A percentile compares a stretch with the other conserved stretches of the same genome.
Evolutionary conservation across 1,140 invertebrate genomes (phyloP).

Genomic region (Trichonephila clavata): DNA sequence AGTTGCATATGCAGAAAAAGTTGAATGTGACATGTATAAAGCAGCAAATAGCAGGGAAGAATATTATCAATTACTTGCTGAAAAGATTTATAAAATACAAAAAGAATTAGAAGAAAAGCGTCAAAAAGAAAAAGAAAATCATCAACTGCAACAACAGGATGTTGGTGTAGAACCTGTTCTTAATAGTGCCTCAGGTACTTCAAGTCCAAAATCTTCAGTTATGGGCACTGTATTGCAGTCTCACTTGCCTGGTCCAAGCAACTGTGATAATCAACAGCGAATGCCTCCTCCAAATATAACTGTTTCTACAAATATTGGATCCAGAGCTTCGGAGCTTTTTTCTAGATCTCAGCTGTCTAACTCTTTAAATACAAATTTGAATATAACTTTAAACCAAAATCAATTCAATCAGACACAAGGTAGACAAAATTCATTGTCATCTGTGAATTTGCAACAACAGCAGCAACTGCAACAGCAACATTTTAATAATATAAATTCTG

Average conservation of each 20-base stretch:
- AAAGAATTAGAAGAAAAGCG: conserved; percentile 93
- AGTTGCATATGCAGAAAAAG: conserved; percentile 98
- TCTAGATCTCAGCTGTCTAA: conserved; percentile 60
- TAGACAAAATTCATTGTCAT: conserved; percentile 63
- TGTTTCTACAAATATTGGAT: conserved; percentile 52
- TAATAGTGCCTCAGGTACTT: conserved; percentile 32
- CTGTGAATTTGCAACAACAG: conserved; percentile 47
- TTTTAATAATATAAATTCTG: conserved; percentile 63
- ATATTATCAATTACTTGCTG: conserved; percentile 98
- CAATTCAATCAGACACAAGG: conserved; percentile 55
- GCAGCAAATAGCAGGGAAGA: conserved; percentile 97
- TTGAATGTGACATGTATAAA: conserved; percentile 99
- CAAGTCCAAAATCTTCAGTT: conserved; percentile 62
- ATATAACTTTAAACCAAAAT: conserved; percentile 66
- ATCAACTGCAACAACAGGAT: conserved; percentile 80
- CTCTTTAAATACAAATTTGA: conserved; percentile 57
- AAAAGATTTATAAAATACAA: conserved; percentile 99
- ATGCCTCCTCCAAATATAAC: conserved; percentile 75
- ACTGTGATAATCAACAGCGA: conserved; percentile 52
- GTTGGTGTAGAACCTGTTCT: conserved; percentile 80
- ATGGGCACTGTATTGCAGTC: conserved; percentile 35
- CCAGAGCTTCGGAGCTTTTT: conserved; percentile 67
- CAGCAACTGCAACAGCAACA: conserved; percentile 57
- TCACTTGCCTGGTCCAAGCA: conserved; percentile 45
- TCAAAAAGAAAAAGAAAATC: conserved; percentile 90